Conservation (phyloP, 2,113 vertebrate genomes). For the Phainopepla nitens region DNA sequence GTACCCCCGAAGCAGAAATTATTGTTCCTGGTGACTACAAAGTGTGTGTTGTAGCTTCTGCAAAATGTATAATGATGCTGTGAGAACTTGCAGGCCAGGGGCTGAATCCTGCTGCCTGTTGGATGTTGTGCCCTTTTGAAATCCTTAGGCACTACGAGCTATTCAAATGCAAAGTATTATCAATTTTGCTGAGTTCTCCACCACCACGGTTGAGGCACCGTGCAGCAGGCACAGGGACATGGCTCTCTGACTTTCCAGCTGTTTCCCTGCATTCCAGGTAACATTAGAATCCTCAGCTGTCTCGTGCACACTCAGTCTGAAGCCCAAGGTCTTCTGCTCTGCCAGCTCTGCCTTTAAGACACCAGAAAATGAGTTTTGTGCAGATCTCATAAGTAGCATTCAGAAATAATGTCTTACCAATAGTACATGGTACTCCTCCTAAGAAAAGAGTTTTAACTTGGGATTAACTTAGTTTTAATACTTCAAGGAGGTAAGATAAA, state of each 20-base stretch:
- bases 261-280: neutral
- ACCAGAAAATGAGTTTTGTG: neutral
- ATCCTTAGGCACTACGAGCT: neutral
- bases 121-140: neutral
- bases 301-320: neutral
- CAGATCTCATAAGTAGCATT: neutral
- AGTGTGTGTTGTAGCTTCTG: neutral
- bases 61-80: neutral
- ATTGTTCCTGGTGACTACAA: neutral
- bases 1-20: neutral
- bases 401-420: neutral
- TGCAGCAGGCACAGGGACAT: neutral
- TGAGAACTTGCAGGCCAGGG: neutral
- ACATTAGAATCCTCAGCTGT: neutral
- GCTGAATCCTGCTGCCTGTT: neutral
- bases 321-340: neutral
- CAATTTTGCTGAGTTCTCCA: neutral
- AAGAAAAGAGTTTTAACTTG: neutral
- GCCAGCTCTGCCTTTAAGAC: neutral
- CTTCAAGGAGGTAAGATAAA: neutral
- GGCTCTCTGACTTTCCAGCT: neutral
- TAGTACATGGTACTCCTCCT: neutral
- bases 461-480: neutral
- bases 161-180: neutral
- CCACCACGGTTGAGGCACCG: neutral